Conservation (phyloP, 2,888 invertebrate genomes). For the Dilophus febrilis region DNA sequence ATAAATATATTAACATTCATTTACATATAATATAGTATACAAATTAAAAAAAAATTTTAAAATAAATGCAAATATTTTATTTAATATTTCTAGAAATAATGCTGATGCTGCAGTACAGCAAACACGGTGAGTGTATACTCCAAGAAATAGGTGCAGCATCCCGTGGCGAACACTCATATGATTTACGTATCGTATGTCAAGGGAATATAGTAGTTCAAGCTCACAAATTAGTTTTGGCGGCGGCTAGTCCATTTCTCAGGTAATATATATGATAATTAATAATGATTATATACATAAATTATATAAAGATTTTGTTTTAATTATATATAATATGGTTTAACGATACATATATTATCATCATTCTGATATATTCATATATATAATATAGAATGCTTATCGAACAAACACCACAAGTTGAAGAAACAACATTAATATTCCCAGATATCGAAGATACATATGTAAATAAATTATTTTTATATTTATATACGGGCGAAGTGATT, state of each 20-base stretch:
- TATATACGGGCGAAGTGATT: slow-evolving; percentile 68
- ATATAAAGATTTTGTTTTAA: no score
- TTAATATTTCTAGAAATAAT: slow-evolving; percentile 30
- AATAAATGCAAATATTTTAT: slow-evolving; percentile 3
- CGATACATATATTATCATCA: slow-evolving; percentile 2
- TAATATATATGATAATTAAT: no score
- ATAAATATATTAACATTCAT: no score
- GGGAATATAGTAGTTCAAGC: slow-evolving; percentile 66
- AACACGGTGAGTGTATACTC: slow-evolving; percentile 83
- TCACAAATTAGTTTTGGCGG: slow-evolving; percentile 72
- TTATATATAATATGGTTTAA: no score
- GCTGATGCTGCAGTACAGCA: slow-evolving; percentile 83
- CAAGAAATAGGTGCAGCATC: slow-evolving; percentile 81
- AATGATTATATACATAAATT: no score
- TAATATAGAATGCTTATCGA: slow-evolving; percentile 51
- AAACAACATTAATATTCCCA: slow-evolving; percentile 67
- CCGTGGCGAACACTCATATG: slow-evolving; percentile 70
- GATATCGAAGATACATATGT: slow-evolving; percentile 65
- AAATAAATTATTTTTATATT: slow-evolving; percentile 64
- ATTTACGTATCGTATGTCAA: slow-evolving; percentile 72
- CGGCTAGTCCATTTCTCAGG: slow-evolving; percentile 72
- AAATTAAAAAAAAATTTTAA: not conserved
- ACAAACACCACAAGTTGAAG: slow-evolving; percentile 51
- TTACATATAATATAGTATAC: no score
- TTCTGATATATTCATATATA: slow-evolving; percentile 16